phyloP scores from a whole-genome alignment of 2,888 invertebrate genomes.

The Cryptophagus acutangulus region DNA sequence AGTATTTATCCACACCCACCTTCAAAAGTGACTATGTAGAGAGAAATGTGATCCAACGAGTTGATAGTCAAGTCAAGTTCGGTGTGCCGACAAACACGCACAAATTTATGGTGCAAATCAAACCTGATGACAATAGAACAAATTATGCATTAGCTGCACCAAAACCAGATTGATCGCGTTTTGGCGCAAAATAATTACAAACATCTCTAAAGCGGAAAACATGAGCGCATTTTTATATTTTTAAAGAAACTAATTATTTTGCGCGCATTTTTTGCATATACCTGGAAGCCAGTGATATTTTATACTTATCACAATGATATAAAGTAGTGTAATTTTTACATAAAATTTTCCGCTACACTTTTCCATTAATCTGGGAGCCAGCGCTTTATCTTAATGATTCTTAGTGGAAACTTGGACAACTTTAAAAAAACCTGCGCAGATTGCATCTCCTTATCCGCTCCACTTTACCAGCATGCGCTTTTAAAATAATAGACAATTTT shows the following conservation, averaged over 20 bases:
- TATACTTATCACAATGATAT: conserved; percentile 49
- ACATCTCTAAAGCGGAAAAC: too few species aligned
- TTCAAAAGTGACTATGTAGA: conserved; percentile 7
- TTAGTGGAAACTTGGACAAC: conserved; percentile 46
- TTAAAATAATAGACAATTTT: too few species aligned
- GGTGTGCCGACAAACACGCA: too few species aligned
- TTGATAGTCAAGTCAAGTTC: conserved; percentile 9
- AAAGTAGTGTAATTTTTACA: conserved; percentile 50
- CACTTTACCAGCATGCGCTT: too few species aligned
- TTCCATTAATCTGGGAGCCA: conserved; percentile 49
- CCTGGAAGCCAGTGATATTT: conserved; percentile 47
- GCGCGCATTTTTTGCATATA: conserved; percentile 39
- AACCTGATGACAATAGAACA: conserved; percentile 14
- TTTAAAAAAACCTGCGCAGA: conserved; percentile 47
- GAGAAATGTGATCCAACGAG: conserved; percentile 6
- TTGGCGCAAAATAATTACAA: too few species aligned
- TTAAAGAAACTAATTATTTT: conserved; percentile 45
- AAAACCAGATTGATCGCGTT: not conserved
- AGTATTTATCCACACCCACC: conserved; percentile 28
- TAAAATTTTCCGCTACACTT: conserved; percentile 50
- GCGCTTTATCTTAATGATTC: conserved; percentile 50
- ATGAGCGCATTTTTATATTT: conserved; percentile 17
- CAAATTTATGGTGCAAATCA: conserved; percentile 7
- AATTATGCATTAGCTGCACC: not conserved
- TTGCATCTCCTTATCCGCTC: too few species aligned